Evolutionary conservation across 2,797 vertebrate genomes (phyloP), one percentile per base, ranked within the genome.

Genomic region (Rousettus madagascariensis): DNA sequence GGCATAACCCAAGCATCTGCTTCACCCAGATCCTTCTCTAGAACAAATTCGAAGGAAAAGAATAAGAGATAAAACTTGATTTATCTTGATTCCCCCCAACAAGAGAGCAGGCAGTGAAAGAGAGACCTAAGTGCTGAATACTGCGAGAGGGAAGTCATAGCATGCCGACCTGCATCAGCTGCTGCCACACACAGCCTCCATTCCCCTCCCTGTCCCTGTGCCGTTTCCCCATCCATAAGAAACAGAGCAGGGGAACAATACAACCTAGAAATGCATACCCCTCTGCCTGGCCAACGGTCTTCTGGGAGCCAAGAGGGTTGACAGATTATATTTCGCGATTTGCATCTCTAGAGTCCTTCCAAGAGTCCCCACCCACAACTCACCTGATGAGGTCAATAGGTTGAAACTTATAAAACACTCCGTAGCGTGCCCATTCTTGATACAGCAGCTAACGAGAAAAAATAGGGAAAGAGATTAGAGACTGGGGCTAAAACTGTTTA

Each of bases 361-460:
- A 10, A 77, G 19, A 77, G 46, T 36, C 28, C 30, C 17, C 36
- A n/a, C 57, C 65, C 53, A 74, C 11, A 4, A 65, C 80, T 98
- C 99, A 99, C 99, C 99, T 99, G 98, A 99, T 99, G 95, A 99
- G 99, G 97, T 99, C 98, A 95, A 99, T 98, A 74, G 99, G 99
- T 96, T 99, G 99, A 98, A 99, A 99, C 98, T 99, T 99, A 98
- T 99, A 99, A 98, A 99, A 99, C 33, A 98, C 99, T 98, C 99
- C 99, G 0, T 99, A 99, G 98, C 99, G 99, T 19, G 99, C 99
- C 99, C 99, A 99, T 98, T 99, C 99, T 97, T 98, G 99, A 98
- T 99, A 99, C 61, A 99, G 98, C 97, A 99, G 89, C 99, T 99
- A 95, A 97, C 88, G 49, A 94, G 84, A 88, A 94, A 38, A 95